These are phyloP conservation scores for Thoracochromis brauschi DNA, from an alignment of 2,113 vertebrate genomes.

Conservation along the genomic window DNA sequence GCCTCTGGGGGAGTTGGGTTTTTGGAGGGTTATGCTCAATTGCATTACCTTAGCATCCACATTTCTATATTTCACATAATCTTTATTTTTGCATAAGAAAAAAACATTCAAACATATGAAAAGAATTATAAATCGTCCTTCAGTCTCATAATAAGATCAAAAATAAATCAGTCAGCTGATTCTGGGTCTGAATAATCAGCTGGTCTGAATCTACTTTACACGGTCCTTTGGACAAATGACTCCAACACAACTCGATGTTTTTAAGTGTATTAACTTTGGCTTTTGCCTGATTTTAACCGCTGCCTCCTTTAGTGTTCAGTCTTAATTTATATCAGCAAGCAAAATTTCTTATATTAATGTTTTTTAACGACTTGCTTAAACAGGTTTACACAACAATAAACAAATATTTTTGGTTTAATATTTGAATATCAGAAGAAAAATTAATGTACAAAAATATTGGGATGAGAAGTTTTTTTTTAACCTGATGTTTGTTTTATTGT, in stretches of 20 bases:
- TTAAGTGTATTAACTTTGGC: background rate
- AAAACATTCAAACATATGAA: background rate
- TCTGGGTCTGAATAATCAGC: background rate
- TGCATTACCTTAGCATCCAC: background rate
- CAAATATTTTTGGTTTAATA: background rate
- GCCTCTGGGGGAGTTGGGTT: background rate
- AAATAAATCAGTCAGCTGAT: background rate
- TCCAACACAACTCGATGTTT: accelerated
- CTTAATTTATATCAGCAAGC: background rate
- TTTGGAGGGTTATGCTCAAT: background rate
- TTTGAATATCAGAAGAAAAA: background rate
- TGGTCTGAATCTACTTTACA: background rate
- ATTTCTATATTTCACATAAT: background rate
- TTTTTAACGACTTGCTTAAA: background rate
- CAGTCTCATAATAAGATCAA: background rate
- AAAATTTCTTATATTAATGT: background rate
- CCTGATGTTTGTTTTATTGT: background rate
- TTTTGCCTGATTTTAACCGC: background rate
- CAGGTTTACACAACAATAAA: background rate
- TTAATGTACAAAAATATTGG: background rate
- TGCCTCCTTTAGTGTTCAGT: background rate
- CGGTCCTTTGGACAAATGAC: background rate
- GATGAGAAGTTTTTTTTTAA: background rate
- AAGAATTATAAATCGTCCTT: background rate
- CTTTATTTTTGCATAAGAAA: background rate